These are phyloP conservation scores for Matsumyia berberina DNA, from an alignment of 2,888 invertebrate genomes.

Conservation along the genomic window DNA sequence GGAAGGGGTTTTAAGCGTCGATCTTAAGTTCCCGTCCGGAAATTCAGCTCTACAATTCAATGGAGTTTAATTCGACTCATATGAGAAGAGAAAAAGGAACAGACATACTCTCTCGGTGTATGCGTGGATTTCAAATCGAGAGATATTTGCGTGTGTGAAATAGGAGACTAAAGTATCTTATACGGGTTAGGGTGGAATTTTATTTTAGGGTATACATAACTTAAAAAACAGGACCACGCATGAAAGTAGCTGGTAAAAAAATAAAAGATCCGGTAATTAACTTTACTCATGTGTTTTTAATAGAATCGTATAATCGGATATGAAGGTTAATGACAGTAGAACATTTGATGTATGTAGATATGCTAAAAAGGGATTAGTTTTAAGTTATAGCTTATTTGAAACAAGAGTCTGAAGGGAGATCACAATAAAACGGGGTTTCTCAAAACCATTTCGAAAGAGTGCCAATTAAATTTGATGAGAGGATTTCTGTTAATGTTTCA, in stretches of 20 bases:
- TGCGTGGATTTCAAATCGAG: slow-evolving; percentile 2
- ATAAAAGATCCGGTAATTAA: slow-evolving; percentile 45
- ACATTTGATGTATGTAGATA: slow-evolving; percentile 24
- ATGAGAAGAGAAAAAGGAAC: not conserved
- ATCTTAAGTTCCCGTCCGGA: slow-evolving; percentile 34
- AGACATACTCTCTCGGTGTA: not conserved
- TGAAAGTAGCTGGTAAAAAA: slow-evolving; percentile 3
- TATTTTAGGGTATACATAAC: slow-evolving; percentile 1
- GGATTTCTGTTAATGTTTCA: not conserved
- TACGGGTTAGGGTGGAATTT: not conserved
- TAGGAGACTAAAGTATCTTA: slow-evolving; percentile 27
- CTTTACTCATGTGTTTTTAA: slow-evolving; percentile 40
- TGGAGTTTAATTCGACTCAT: slow-evolving; percentile 27
- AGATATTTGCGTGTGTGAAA: slow-evolving; percentile 23
- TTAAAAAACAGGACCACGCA: slow-evolving; percentile 22
- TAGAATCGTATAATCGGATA: slow-evolving; percentile 43
- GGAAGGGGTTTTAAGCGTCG: slow-evolving; percentile 9
- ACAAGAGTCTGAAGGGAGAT: not conserved
- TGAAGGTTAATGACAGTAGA: slow-evolving; percentile 44
- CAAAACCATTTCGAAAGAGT: not conserved
- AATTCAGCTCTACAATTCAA: slow-evolving; percentile 35
- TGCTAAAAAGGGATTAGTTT: not conserved
- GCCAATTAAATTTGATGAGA: not conserved
- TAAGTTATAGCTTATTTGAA: not conserved
- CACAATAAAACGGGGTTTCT: not conserved